Evolutionary conservation across 2,113 vertebrate genomes (phyloP), one percentile per base, ranked within the genome.

Genomic region (Callopanchax toddi): DNA sequence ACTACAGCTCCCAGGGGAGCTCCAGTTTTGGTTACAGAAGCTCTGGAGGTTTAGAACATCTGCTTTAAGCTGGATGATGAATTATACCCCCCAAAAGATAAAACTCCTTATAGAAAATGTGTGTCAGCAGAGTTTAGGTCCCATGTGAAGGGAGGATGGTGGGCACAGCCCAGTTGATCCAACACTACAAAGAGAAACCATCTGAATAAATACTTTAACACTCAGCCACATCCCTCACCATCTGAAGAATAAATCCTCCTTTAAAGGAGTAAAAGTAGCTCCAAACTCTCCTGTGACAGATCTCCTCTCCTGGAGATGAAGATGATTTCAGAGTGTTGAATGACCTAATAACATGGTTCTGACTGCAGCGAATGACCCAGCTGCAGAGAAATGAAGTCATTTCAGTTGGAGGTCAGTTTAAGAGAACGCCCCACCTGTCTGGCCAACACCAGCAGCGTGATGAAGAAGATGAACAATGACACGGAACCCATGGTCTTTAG

Each of bases 401-500:
- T n/a, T n/a, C n/a, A n/a, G n/a, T 32, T 32, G 29, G 29, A 32
- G 29, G 29, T 9, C 29, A 32, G 29, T 5, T 1, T 6, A 55
- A 48, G 21, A 25, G 25, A 55, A 46, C 4, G 17, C 85, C 96
- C 91, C 91, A 99, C 97, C 97, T 99, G 97, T 81, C 97, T 90
- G 13, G 96, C 95, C 85, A 99, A 90, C 34, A 99, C 96, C 61
- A 99, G 94, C 20, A 99, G 90, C 0, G 97, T 99, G 87, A 97
- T 23, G 80, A 98, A 99, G 88, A 99, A 99, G 87, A 99, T 97
- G 69, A 96, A 97, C 51, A 99, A 92, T 32, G 95, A 98, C 63
- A 98, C 92, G 0, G 96, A 96, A 65, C 97, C 97, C 97, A 99
- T 99, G 59, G 96, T 97, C 91, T 98, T 98, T 60, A 98, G 85